Conservation (phyloP, 2,113 vertebrate species). For the Sciurus niger region DNA sequence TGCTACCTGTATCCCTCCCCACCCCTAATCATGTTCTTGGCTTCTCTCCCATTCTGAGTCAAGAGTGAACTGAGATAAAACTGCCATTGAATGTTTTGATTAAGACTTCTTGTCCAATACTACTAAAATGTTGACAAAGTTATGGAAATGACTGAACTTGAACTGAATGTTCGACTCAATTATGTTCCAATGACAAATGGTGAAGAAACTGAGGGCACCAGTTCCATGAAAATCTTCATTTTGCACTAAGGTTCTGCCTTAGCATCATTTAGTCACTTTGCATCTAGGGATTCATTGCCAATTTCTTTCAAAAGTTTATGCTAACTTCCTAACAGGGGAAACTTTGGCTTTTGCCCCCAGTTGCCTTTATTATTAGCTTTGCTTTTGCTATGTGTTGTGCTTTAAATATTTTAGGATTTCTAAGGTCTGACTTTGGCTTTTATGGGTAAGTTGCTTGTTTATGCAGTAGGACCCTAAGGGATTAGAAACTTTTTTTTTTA, state of each 20-base stretch:
- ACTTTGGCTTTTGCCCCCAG: not conserved
- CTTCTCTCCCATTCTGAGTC: slow-evolving; percentile 25
- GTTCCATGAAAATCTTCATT: not conserved
- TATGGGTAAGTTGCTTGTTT: not conserved
- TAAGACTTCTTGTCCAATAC: slow-evolving; percentile 10
- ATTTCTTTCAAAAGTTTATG: slow-evolving; percentile 58
- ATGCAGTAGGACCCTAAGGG: not conserved
- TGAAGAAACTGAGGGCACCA: slow-evolving; percentile 18
- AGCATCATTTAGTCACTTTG: not conserved
- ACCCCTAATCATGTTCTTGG: not conserved
- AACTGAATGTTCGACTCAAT: not conserved
- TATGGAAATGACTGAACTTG: slow-evolving; percentile 26
- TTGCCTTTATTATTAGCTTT: slow-evolving; percentile 59
- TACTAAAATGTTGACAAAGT: slow-evolving; percentile 60
- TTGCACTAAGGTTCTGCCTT: not conserved
- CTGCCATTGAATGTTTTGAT: not conserved
- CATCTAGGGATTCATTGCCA: not conserved
- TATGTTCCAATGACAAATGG: not conserved
- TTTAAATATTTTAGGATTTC: not conserved
- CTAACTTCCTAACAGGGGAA: slow-evolving; percentile 25
- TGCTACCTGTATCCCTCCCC: not conserved
- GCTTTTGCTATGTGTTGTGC: slow-evolving; percentile 35
- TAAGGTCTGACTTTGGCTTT: slow-evolving; percentile 46
- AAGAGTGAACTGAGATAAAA: slow-evolving; percentile 29
- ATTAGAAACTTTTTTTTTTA: slow-evolving; percentile 9